A percentile compares a stretch with the other conserved stretches of the same genome.
Conservation (phyloP, 2,113 vertebrate genomes). For the Oncorhynchus nerka region DNA sequence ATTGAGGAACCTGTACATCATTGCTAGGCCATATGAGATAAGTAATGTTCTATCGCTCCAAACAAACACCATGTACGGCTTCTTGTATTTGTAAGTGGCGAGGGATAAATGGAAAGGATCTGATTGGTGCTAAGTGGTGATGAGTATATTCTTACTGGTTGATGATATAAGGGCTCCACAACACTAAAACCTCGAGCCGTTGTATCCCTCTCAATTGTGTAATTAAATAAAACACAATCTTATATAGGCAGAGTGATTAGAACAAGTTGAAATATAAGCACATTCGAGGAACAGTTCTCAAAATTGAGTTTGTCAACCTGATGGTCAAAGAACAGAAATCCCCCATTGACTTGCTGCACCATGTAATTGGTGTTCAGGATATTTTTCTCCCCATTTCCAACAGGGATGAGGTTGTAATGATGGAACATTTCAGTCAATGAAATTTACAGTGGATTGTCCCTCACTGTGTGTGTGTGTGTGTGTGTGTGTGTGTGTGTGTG, state of each 20-base stretch:
- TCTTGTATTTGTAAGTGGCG: slow-evolving; percentile 47
- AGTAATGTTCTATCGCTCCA: neutral
- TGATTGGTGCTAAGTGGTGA: slow-evolving; percentile 30
- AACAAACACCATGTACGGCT: neutral
- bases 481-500: too few relatives aligned
- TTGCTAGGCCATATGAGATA: neutral
- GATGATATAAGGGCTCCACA: slow-evolving; percentile 51
- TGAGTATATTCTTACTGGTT: slow-evolving; percentile 43
- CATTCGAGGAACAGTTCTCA: slow-evolving; percentile 8
- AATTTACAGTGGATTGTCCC: too few relatives aligned
- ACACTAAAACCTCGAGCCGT: slow-evolving; percentile 51
- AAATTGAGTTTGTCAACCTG: neutral
- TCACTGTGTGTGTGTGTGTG: too few relatives aligned
- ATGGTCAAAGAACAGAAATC: too few relatives aligned
- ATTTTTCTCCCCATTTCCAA: too few relatives aligned
- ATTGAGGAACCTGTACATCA: neutral
- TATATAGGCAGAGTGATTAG: slow-evolving; percentile 48
- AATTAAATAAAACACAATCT: slow-evolving; percentile 55
- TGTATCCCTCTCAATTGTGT: slow-evolving; percentile 25
- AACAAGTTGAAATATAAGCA: slow-evolving; percentile 56
- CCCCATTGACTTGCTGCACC: too few relatives aligned
- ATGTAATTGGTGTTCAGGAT: too few relatives aligned
- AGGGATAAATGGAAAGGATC: slow-evolving; percentile 33
- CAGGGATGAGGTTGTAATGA: too few relatives aligned
- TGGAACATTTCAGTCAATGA: too few relatives aligned